Base-by-base conservation (phyloP, 2,888 invertebrate species). In the Pteria penguin region DNA sequence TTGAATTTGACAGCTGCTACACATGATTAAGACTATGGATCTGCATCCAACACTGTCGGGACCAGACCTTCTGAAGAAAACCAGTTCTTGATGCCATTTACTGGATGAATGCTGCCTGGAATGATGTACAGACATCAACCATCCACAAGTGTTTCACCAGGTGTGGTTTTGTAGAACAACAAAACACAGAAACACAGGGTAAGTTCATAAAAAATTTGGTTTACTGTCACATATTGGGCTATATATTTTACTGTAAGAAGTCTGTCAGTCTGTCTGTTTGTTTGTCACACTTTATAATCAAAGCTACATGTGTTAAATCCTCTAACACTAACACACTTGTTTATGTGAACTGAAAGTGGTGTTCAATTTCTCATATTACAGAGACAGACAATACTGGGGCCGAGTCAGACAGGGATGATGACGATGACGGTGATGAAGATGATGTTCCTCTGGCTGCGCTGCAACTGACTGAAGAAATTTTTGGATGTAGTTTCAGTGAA, bases 41-140 rank as follows among this genome's bases (percentile, higher is more conserved):
- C 27, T n/a, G 4, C 27, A 57, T 26, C 22, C 45, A n/a, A 26
- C 52, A 8, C 58, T 36, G 26, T 33, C 33, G 33, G 75, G 55
- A 32, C 24, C 54, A 33, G 55, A 70, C 27, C 36, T 75, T 27
- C 24, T 62, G 27, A 75, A 75, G 27, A 31, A 68, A 18, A 68
- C 22, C 61, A 11, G 24, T 75, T 4, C 33, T 68, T 31, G 62
- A 69, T 27, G 75, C 75, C 32, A 52, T 73, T 4, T 72, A 55
- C 33, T 72, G 66, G 72, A 31, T 67, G 14, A 55, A 55, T 31
- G 24, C 29, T 22, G 66, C 72, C 4, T 72, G 72, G 72, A 32
- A 45, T 65, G 65, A 65, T 22, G 45, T 45, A 4, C 22, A 65
- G 8, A 3, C 26, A n/a, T 11, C 45, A 4, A 65, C 65, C 3